Base-by-base conservation (phyloP, 2,888 invertebrate species). In the Lamellibrachia columna region DNA sequence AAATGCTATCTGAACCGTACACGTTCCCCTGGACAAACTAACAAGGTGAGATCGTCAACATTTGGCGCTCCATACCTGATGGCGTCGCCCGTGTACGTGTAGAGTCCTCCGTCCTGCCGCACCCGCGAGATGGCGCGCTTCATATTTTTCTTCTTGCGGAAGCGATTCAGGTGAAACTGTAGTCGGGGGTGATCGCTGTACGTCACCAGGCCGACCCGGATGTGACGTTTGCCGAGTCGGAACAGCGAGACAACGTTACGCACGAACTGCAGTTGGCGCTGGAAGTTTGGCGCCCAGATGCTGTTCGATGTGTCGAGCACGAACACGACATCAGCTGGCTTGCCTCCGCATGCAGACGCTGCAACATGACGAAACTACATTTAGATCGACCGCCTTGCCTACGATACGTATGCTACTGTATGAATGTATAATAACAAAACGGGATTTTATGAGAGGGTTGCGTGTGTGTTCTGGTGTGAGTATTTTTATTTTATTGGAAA, bases 271-370 rank as follows among this genome's bases (percentile, higher is more conserved):
- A 95, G 94, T 92, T 95, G 95, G 52, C 94, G 94, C 90, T 93
- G 93, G 93, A 95, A 96, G 93, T 96, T 95, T 2, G 94, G 94
- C 7, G 94, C 92, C 94, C 95, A 95, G 93, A 96, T 95, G 92
- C 95, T 95, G 93, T 92, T 93, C 22, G 93, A 93, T 7, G 93
- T 91, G 93, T 94, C 94, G 90, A 95, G 94, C 11, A 95, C 93
- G 92, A 96, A 95, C 93, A 96, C 94, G 22, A 95, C 94, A 92
- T 96, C 95, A 28, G 95, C 95, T 8, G 93, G 93, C 52, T 75
- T 75, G 75, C 75, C 75, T 75, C 75, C 75, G 75, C 75, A 75
- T 75, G 75, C 75, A 75, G 75, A 75, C n/a, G 75, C 75, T 75
- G 6, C 75, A 75, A 75, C 75, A 75, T 75, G 75, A 22, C 75